Conservation (phyloP, 2,797 vertebrate species). For the Loriculus beryllinus region DNA sequence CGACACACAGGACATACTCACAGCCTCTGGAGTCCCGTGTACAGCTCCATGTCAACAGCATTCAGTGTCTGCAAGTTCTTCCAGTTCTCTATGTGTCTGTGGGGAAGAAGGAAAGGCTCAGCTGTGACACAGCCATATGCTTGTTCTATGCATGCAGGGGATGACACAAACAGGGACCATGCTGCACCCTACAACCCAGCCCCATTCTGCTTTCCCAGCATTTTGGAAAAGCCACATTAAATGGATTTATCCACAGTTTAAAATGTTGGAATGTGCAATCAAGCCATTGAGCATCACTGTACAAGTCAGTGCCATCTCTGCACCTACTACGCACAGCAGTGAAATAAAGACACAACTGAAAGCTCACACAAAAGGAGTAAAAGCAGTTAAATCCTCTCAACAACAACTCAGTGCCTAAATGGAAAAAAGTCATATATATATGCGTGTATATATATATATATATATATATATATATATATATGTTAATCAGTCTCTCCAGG, state of each 20-base stretch:
- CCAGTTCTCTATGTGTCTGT: conserved; percentile 96
- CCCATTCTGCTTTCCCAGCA: background rate
- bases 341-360: fast-evolving
- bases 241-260: background rate
- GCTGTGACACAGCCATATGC: background rate
- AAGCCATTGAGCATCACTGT: background rate
- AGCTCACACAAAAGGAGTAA: background rate
- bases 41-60: conserved; percentile 90
- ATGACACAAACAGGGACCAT: background rate
- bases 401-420: background rate
- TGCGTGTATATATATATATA: no score
- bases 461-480: background rate
- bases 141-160: background rate
- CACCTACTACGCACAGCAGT: background rate
- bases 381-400: background rate
- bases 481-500: background rate
- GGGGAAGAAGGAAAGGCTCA: conserved; percentile 53
- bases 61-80: conserved; percentile 84
- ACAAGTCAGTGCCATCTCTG: background rate
- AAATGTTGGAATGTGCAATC: fast-evolving
- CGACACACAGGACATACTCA: conserved; percentile 74
- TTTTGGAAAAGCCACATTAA: background rate
- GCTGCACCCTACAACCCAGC: background rate
- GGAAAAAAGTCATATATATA: no score
- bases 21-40: conserved; percentile 91